Base-by-base conservation (phyloP, 30 jellyfish, hydroid and myxozoan genomes). In the Euphysa ruthae region DNA sequence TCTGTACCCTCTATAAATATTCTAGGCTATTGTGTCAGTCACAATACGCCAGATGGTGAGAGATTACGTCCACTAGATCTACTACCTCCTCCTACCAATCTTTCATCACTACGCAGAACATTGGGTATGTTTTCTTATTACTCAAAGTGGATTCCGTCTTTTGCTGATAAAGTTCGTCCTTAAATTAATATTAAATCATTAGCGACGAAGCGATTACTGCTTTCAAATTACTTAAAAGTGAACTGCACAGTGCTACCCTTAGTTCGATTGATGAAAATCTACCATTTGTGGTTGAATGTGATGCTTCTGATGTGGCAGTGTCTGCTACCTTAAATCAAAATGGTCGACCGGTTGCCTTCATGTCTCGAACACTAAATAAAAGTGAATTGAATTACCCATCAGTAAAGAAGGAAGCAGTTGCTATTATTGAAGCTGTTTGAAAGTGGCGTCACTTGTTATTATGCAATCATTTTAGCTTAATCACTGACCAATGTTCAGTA, bases 341-440 rank as follows among this genome's bases (percentile, higher is more conserved):
- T 58, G 93, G 91, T 23, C 71, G 75, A 33, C 93, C 81, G 3
- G 82, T 79, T 19, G 81, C 93, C 23, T 79, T 70, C 61, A 1
- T 79, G 61, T 32, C 86, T n/a, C 70, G 74, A 49, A 44, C 70
- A 27, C 32, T 77, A 22, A 26, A 31, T 22, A 32, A 24, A 15
- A 56, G 43, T 57, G 93, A 79, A 56, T 24, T 35, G 25, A 65
- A 35, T 29, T 56, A 77, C 34, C 71, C 77, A 6, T 54, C 85
- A 5, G 85, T 66, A 29, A 84, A 77, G 73, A 71, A 60, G 68
- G 90, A 64, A 52, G 76, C 65, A 8, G 7, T 24, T 8, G 84
- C 77, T 35, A 62, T 78, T 56, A 46, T 65, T 42, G 86, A 78
- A 65, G 77, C 79, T 16, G 65, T 68, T 35, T 20, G 71, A 55